Percentiles rank a stretch among this genome's conserved stretches.
Evolutionary conservation across 2,113 vertebrate species (phyloP).

Genomic region (Martes martes): DNA sequence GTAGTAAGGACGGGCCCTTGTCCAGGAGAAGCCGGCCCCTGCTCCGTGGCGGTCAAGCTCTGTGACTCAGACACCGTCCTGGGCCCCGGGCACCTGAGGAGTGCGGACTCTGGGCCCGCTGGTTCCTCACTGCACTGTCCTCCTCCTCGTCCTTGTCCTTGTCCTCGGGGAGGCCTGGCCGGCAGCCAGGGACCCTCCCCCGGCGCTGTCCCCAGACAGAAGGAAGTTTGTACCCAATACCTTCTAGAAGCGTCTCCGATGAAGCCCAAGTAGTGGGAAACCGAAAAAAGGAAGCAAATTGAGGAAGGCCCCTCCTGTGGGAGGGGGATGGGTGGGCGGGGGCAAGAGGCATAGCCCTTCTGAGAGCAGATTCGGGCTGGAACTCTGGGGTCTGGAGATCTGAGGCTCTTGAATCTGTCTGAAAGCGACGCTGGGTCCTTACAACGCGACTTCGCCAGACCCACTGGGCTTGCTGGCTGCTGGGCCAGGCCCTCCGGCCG

Average conservation of each 20-base stretch:
- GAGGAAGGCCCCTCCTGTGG: background rate
- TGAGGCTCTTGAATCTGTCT: no score
- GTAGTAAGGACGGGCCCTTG: background rate
- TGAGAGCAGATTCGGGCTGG: no score
- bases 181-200: rapidly evolving
- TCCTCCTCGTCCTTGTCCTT: background rate
- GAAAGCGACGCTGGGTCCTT: rapidly evolving
- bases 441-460: rapidly evolving
- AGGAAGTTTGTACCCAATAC: background rate
- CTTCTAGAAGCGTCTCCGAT: background rate
- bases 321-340: no score
- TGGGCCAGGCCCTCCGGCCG: background rate
- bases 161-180: background rate
- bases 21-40: background rate
- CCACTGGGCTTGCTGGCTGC: rapidly evolving
- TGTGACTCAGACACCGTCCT: background rate
- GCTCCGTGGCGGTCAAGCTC: background rate
- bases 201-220: background rate
- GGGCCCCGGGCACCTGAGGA: background rate
- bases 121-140: background rate
- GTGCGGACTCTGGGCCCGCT: background rate
- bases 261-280: background rate
- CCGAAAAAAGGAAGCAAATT: background rate
- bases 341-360: background rate
- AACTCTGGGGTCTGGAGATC: background rate